A percentile compares a stretch with the other conserved stretches of the same genome.
Conservation (phyloP, 1,140 invertebrate species). For the Zophobas atratus region DNA sequence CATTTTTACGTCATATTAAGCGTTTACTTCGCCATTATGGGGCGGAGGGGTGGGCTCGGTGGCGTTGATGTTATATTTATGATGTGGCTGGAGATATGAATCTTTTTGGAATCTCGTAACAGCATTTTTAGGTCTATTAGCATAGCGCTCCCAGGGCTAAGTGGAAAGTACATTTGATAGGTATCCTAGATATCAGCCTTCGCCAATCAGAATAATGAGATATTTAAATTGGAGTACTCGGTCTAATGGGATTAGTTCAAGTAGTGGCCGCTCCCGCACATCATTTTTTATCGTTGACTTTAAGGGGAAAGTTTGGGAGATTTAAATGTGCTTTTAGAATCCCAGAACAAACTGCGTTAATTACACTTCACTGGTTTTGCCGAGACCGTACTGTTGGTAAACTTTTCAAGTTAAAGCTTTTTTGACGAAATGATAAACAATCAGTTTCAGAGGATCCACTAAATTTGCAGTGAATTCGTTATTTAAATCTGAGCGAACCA, state of each 20-base stretch:
- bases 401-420: too few relatives aligned
- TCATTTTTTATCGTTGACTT: not conserved
- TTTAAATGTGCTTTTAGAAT: too few relatives aligned
- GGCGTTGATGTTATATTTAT: constrained; percentile 19
- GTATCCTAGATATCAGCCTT: constrained; percentile 48
- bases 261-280: constrained; percentile 28
- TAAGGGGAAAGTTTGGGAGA: too few relatives aligned
- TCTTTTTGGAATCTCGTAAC: constrained; percentile 32
- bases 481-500: too few relatives aligned
- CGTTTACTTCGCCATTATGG: not conserved
- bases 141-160: not conserved
- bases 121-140: constrained; percentile 25
- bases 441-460: too few relatives aligned
- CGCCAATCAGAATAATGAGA: constrained; percentile 50
- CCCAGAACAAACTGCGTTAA: too few relatives aligned
- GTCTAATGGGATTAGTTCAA: constrained; percentile 51
- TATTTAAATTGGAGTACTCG: constrained; percentile 50
- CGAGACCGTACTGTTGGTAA: too few relatives aligned
- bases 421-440: too few relatives aligned
- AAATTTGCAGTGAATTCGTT: too few relatives aligned
- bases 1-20: constrained; percentile 35
- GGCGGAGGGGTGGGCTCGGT: not conserved
- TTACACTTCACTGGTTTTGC: too few relatives aligned
- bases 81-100: constrained; percentile 16
- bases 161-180: constrained; percentile 38